phyloP scores from a whole-genome alignment of 2,113 vertebrate genomes.

The Phalacrocorax aristotelis region DNA sequence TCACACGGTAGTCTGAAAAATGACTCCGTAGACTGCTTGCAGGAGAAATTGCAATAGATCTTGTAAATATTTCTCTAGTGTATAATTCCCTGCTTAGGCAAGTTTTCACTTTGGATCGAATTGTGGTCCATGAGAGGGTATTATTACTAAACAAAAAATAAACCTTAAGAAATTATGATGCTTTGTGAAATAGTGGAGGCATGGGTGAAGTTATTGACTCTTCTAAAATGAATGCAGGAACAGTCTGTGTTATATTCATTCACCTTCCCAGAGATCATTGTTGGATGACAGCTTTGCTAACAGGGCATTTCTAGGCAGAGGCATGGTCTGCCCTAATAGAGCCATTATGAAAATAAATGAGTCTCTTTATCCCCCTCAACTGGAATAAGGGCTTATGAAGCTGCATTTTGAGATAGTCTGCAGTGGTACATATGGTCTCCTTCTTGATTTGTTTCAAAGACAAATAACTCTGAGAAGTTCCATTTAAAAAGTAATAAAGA shows the following conservation, averaged over 20 bases:
- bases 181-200: conserved; percentile 67
- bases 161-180: conserved; percentile 66
- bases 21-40: conserved; percentile 33
- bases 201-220: conserved; percentile 51
- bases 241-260: conserved; percentile 45
- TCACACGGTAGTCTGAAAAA: conserved; percentile 20
- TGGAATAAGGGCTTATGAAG: conserved; percentile 62
- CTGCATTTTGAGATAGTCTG: conserved; percentile 58
- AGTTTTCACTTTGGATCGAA: conserved; percentile 75
- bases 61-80: conserved; percentile 76
- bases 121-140: conserved; percentile 45
- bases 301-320: conserved; percentile 70
- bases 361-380: conserved; percentile 67
- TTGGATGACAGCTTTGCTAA: conserved; percentile 76
- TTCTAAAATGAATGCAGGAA: conserved; percentile 51
- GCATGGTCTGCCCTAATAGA: conserved; percentile 65
- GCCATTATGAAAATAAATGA: conserved; percentile 75
- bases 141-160: conserved; percentile 62
- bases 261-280: conserved; percentile 54
- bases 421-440: background rate
- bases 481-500: conserved; percentile 51
- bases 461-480: conserved; percentile 36
- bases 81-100: conserved; percentile 70
- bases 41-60: conserved; percentile 67
- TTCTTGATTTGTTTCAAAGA: conserved; percentile 53